Evolutionary conservation across 2,797 vertebrate species (phyloP), one percentile per base, ranked within the genome.

Genomic region (Amazonetta brasiliensis): DNA sequence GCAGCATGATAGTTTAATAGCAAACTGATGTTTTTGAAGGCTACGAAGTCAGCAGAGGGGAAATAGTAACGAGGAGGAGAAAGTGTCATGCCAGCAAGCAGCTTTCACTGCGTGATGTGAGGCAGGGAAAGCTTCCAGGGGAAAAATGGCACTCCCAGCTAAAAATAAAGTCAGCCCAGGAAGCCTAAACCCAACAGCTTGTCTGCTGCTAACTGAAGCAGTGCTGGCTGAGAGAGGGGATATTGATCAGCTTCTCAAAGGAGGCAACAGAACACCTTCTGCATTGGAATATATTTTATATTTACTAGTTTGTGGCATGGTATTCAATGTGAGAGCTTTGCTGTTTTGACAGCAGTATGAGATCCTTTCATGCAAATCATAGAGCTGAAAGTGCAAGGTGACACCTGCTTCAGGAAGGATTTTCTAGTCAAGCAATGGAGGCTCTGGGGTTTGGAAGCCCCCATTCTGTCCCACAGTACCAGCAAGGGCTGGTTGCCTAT

Each of bases 101-200:
- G 91, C 69, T 93, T 94, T 83, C 66, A 39, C 25, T 55, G 54
- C 0, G 0, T 62, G 94, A 83, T 75, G 73, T 20, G 89, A 91
- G 62, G 80, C 86, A 93, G 80, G 67, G 76, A 96, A 90, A 89
- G 44, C 69, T 97, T 96, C 95, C 92, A 97, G 88, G 62, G 79
- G 84, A 95, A 96, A 96, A 95, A 81, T 78, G 69, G 89, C 72
- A 88, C 81, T 94, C 94, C 84, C 58, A 83, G 90, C 90, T 93
- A 86, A 93, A 94, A 96, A 95, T 97, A 95, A 92, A 94, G 63
- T 90, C 91, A 89, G 67, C 75, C 62, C 75, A 90, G 92, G 75
- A 92, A 94, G 72, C 58, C 88, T 85, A 75, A 93, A 85, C 83
- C 63, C 72, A 94, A 54, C 72, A 93, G 92, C 90, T 87, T 89